Evolutionary conservation across 2,888 invertebrate species (phyloP), one percentile per base, ranked within the genome.

Genomic region (Conchocele bisecta): DNA sequence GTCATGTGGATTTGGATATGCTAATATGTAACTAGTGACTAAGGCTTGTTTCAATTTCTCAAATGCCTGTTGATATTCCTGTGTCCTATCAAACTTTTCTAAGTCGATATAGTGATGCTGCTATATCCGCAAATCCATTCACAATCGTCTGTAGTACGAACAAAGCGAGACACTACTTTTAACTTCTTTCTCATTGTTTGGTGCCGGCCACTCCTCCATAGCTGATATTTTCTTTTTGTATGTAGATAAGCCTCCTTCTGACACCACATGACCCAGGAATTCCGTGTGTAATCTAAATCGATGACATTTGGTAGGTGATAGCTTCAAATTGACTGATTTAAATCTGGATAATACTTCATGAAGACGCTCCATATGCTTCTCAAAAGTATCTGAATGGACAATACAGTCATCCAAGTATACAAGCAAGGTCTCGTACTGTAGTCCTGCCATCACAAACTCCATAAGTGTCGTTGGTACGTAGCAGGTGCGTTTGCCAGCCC

Each of bases 1-100:
- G 29, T 51, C 57, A 11, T 66, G 42, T 31, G 50, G 39, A 39
- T 56, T 33, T 2, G 66, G 70, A 41, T 70, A 70, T 13, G 46
- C 37, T 22, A 69, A 35, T 28, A 66, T 54, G 15, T 61, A 63
- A 20, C 41, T 26, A 15, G 58, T 35, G 3, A 31, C 54, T 20
- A 67, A 28, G 13, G 37, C 24, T 11, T 42, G 13, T 46, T 67
- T 67, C 15, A 63, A 53, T 4, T 17, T 37, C 11, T 35, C 5
- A 31, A 68, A 64, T 5, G 58, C 37, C 17, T 51, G 13, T 26
- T 57, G 31, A 26, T 53, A n/a, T 20, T 35, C 37, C 37, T 11
- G n/a, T 13, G 37, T 13, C 37, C 37, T 13, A 11, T n/a, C 6
- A n/a, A 35, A 35, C 11, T 35, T 35, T 11, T 13, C 37, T 35